A percentile compares a stretch with the other conserved stretches of the same genome.
Conservation (phyloP, 2,797 vertebrate genomes). For the Periparus ater region DNA sequence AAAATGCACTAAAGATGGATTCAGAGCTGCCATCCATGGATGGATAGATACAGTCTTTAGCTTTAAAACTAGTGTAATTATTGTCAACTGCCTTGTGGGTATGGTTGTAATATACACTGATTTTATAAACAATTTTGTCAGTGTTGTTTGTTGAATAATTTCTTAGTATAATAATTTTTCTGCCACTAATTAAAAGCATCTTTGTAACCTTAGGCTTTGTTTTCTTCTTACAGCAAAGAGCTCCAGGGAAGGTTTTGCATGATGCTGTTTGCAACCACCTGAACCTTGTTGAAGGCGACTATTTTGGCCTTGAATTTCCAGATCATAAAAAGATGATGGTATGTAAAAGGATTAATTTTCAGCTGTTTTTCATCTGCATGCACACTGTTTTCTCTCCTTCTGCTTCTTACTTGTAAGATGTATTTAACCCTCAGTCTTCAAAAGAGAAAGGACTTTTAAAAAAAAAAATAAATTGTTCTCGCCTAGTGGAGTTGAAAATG, state of each 20-base stretch:
- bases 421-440: neutral
- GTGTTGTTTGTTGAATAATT: neutral
- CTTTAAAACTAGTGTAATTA: neutral
- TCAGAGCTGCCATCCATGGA: neutral
- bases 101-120: neutral
- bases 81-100: neutral
- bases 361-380: neutral
- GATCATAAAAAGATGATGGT: slow-evolving; percentile 95
- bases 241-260: slow-evolving; percentile 90
- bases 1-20: neutral
- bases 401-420: neutral
- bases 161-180: neutral
- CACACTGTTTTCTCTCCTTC: neutral
- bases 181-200: neutral
- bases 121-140: slow-evolving; percentile 31
- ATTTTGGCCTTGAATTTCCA: slow-evolving; percentile 96
- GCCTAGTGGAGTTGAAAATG: neutral
- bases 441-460: neutral
- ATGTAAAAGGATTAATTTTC: slow-evolving; percentile 52
- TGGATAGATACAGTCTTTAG: neutral
- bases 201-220: slow-evolving; percentile 8
- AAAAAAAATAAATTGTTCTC: neutral
- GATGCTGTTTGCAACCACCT: slow-evolving; percentile 93
- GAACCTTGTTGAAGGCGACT: slow-evolving; percentile 96
- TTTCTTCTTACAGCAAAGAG: slow-evolving; percentile 87